phyloP scores from a whole-genome alignment of 2,113 vertebrate genomes.

The Mellivora capensis region DNA sequence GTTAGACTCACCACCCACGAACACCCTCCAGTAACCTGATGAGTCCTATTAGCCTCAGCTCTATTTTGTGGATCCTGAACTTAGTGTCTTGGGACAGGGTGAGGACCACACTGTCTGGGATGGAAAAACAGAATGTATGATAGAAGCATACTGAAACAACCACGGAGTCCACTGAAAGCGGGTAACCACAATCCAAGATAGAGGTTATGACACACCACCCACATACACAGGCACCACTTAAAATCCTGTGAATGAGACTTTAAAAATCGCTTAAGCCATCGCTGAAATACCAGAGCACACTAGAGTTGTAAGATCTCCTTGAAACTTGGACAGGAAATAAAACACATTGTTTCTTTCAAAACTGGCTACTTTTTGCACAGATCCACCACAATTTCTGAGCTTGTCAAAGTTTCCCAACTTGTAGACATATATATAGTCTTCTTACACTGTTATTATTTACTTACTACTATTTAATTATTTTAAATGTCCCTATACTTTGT shows the following conservation, averaged over 20 bases:
- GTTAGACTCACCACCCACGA: neutral
- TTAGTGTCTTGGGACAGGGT: neutral
- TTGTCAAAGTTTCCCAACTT: neutral
- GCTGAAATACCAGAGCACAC: neutral
- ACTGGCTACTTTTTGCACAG: neutral
- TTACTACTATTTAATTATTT: conserved; percentile 26
- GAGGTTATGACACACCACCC: neutral
- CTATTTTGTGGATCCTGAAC: neutral
- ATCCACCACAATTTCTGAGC: neutral
- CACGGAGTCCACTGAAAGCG: neutral
- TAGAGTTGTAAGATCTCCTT: neutral
- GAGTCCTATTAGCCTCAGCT: neutral
- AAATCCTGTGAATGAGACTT: neutral
- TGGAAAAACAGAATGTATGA: neutral
- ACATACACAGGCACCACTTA: too few species aligned
- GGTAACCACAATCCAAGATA: neutral
- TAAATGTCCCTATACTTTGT: neutral
- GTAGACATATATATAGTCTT: neutral
- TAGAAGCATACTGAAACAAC: neutral
- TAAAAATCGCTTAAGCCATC: neutral
- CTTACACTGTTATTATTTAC: neutral
- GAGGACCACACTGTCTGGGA: neutral
- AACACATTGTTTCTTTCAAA: neutral
- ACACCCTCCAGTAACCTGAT: neutral
- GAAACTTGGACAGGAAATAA: neutral